phyloP scores from a whole-genome alignment of 2,797 vertebrate species.

The Chiloscyllium punctatum region DNA sequence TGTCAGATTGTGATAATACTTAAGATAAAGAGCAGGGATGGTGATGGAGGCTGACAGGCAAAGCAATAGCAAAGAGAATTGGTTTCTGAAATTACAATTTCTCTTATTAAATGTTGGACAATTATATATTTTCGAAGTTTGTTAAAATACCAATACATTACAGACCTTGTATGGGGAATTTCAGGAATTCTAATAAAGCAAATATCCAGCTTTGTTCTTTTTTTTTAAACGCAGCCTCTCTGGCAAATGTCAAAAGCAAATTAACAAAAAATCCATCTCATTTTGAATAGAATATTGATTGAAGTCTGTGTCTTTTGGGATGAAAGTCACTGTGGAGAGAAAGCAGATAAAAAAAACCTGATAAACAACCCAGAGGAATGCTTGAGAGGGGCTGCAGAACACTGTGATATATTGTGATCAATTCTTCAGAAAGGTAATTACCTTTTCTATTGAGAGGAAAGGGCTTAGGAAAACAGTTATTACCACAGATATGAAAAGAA shows the following conservation, averaged over 20 bases:
- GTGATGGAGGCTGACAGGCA: neutral
- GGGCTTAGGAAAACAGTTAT: neutral
- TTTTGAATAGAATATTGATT: neutral
- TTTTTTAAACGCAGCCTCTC: neutral
- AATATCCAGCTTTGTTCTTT: neutral
- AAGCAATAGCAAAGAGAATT: neutral
- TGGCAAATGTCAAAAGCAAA: conserved; percentile 5
- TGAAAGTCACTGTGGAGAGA: neutral
- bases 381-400: neutral
- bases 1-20: neutral
- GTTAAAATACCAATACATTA: neutral
- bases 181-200: neutral
- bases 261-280: neutral
- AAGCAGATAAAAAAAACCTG: neutral
- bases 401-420: neutral
- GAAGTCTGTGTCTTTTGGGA: neutral
- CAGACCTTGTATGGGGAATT: neutral
- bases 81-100: neutral
- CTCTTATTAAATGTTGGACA: neutral
- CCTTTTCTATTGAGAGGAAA: conserved; percentile 7
- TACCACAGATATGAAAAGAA: neutral
- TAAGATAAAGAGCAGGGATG: neutral
- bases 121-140: conserved; percentile 22
- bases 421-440: conserved; percentile 22
- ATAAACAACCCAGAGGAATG: neutral